A percentile compares a stretch with the other conserved stretches of the same genome.
Evolutionary conservation across 2,113 vertebrate species (phyloP).

Genomic region (Gadus macrocephalus): DNA sequence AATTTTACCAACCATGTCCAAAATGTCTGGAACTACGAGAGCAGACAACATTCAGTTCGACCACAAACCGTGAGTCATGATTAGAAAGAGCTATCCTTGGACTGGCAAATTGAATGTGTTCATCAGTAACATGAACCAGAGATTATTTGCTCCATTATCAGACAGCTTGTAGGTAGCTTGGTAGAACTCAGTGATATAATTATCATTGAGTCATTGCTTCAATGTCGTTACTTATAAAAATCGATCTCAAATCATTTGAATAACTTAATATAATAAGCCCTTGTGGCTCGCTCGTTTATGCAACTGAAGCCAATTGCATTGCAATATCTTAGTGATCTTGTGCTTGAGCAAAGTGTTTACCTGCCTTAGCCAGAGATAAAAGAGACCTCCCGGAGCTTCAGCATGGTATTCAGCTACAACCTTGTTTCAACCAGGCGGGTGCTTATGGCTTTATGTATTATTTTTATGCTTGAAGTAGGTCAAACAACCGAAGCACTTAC

Average conservation of each 20-base stretch:
- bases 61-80: background rate
- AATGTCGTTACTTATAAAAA: too few relatives aligned
- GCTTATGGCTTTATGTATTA: background rate
- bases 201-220: background rate
- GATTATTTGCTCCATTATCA: background rate
- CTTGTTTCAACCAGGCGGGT: background rate
- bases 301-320: conserved; percentile 1
- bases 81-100: conserved; percentile 3
- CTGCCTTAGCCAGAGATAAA: background rate
- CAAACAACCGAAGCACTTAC: conserved; percentile 6
- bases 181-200: background rate
- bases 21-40: conserved; percentile 12
- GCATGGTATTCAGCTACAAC: background rate
- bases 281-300: background rate
- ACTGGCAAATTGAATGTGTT: background rate
- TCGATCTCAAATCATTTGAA: too few relatives aligned
- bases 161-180: background rate
- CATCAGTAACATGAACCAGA: background rate
- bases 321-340: too few relatives aligned
- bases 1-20: conserved; percentile 5
- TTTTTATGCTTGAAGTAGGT: conserved; percentile 14
- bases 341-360: background rate
- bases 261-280: background rate
- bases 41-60: conserved; percentile 6
- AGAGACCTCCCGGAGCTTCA: background rate